Conservation (phyloP, 1,140 invertebrate genomes). For the Luehdorfia chinensis region DNA sequence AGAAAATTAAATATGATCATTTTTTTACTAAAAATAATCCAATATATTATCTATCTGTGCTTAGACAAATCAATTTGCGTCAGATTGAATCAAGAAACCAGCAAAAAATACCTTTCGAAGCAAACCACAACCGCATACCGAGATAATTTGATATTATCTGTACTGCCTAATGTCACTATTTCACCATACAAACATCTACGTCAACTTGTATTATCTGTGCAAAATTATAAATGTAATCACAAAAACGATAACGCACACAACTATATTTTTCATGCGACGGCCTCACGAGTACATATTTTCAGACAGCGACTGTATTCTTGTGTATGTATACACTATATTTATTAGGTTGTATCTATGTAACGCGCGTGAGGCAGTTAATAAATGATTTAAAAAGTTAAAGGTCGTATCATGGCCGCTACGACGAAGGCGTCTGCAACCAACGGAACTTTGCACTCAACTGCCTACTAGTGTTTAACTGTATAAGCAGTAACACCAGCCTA, state of each 20-base stretch:
- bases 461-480: slow-evolving; percentile 21
- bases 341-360: slow-evolving; percentile 5
- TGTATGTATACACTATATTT: background rate
- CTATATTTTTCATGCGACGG: background rate
- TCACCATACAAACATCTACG: slow-evolving; percentile 46
- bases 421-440: slow-evolving; percentile 29
- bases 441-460: slow-evolving; percentile 33
- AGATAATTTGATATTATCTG: slow-evolving; percentile 41
- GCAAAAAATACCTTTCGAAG: slow-evolving; percentile 42
- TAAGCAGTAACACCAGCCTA: slow-evolving; percentile 21
- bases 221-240: slow-evolving; percentile 21
- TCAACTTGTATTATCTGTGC: slow-evolving; percentile 31
- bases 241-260: slow-evolving; percentile 20
- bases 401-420: slow-evolving; percentile 17
- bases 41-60: background rate
- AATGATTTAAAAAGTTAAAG: slow-evolving; percentile 29
- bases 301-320: slow-evolving; percentile 1
- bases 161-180: slow-evolving; percentile 40
- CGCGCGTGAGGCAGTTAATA: slow-evolving; percentile 4
- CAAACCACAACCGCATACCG: slow-evolving; percentile 44
- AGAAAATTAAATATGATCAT: no score
- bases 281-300: slow-evolving; percentile 18
- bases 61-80: background rate
- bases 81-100: slow-evolving; percentile 18
- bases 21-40: background rate